Evolutionary conservation across 2,113 vertebrate genomes (phyloP).

Genomic region (Jacana jacana): DNA sequence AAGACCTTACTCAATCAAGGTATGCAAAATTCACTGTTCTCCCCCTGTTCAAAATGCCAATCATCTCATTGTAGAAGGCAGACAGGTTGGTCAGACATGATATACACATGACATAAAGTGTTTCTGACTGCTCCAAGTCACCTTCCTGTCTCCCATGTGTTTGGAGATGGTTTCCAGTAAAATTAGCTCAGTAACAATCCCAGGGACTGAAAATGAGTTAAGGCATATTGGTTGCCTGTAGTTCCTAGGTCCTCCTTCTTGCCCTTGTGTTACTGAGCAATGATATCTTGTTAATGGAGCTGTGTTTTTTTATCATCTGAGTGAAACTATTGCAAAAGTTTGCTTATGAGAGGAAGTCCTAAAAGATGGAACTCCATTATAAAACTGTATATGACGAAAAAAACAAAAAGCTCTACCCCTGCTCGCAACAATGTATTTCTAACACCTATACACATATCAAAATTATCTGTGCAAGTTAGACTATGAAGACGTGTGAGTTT

Average conservation of each 20-base stretch:
- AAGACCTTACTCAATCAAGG: background rate
- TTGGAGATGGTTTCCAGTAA: background rate
- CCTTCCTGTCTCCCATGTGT: background rate
- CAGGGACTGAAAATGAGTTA: background rate
- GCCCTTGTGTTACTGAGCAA: background rate
- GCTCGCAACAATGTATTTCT: too few species aligned
- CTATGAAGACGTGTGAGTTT: background rate
- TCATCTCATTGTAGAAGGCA: background rate
- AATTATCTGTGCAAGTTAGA: background rate
- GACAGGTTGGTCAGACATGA: fast-evolving
- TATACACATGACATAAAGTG: background rate
- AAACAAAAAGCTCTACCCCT: background rate
- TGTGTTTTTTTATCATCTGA: background rate
- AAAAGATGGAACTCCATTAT: background rate
- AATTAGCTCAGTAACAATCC: background rate
- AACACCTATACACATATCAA: background rate
- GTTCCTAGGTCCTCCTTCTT: background rate
- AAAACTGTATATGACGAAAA: background rate
- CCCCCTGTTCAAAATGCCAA: background rate
- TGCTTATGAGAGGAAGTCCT: background rate
- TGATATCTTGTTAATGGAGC: background rate
- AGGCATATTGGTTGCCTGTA: background rate
- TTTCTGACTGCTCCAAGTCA: background rate
- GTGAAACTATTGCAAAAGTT: background rate
- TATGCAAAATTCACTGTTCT: background rate